These are phyloP conservation scores for Catharus fuscescens DNA, from an alignment of 2,113 vertebrate genomes.

Conservation along the genomic window DNA sequence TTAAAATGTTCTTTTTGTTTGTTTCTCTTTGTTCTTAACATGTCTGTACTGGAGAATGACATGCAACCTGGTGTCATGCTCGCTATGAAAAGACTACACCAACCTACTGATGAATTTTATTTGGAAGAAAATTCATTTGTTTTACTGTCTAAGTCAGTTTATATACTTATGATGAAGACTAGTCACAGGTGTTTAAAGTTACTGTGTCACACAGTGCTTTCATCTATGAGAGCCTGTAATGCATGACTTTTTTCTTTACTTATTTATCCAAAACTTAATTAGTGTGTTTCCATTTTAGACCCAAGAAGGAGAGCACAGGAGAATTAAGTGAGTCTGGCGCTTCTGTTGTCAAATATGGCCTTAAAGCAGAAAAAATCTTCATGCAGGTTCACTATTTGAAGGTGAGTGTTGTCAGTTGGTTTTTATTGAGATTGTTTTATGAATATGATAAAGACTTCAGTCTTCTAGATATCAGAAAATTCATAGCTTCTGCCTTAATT, in stretches of 20 bases:
- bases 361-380: slow-evolving; percentile 92
- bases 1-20: not conserved
- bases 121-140: not conserved
- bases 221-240: not conserved
- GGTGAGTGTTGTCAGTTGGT: slow-evolving; percentile 70
- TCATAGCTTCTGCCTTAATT: not conserved
- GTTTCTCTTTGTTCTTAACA: not conserved
- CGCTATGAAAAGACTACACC: not conserved
- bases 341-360: slow-evolving; percentile 88
- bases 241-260: not conserved
- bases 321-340: slow-evolving; percentile 86
- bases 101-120: not conserved
- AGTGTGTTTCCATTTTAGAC: slow-evolving; percentile 74
- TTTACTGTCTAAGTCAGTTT: not conserved
- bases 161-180: not conserved
- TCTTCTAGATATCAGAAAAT: not conserved
- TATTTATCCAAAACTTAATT: not conserved
- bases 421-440: not conserved
- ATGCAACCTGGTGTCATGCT: not conserved
- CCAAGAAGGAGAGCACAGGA: slow-evolving; percentile 90
- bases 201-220: not conserved
- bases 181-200: not conserved
- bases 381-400: slow-evolving; percentile 98
- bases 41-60: not conserved
- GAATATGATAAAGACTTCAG: not conserved